These are phyloP conservation scores for Odontamblyopus lacepedii DNA, from an alignment of 2,797 vertebrate species.

Conservation along the genomic window DNA sequence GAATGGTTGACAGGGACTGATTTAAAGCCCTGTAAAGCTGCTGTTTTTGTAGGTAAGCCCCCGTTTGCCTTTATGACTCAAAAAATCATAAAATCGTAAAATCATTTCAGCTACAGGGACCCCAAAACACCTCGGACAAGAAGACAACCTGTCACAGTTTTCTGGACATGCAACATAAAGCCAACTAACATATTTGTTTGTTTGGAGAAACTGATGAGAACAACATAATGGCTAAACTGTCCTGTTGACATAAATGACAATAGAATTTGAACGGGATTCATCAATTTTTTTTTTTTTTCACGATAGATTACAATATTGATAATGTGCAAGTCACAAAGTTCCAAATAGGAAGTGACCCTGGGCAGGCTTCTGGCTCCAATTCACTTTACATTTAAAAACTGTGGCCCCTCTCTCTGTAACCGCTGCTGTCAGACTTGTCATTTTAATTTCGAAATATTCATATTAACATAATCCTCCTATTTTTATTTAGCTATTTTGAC, in stretches of 20 bases:
- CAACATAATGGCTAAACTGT: not conserved
- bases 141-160: conserved; percentile 1
- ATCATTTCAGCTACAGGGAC: conserved; percentile 19
- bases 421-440: no score
- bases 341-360: no score
- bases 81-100: no score
- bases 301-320: no score
- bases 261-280: not conserved
- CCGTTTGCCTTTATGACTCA: conserved; percentile 20
- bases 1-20: conserved; percentile 4
- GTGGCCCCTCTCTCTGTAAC: no score
- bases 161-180: not conserved
- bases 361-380: no score
- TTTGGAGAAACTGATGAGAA: not conserved
- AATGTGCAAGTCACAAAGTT: no score
- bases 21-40: conserved; percentile 31
- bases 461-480: no score
- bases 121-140: conserved; percentile 29
- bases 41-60: conserved; percentile 21
- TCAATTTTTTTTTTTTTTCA: no score
- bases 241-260: not conserved
- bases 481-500: no score
- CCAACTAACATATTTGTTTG: not conserved
- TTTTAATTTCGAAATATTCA: no score
- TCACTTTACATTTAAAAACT: no score